A percentile compares a stretch with the other conserved stretches of the same genome.
Evolutionary conservation across 2,888 invertebrate species (phyloP).

Genomic region (Lepeophtheirus nordmannii): DNA sequence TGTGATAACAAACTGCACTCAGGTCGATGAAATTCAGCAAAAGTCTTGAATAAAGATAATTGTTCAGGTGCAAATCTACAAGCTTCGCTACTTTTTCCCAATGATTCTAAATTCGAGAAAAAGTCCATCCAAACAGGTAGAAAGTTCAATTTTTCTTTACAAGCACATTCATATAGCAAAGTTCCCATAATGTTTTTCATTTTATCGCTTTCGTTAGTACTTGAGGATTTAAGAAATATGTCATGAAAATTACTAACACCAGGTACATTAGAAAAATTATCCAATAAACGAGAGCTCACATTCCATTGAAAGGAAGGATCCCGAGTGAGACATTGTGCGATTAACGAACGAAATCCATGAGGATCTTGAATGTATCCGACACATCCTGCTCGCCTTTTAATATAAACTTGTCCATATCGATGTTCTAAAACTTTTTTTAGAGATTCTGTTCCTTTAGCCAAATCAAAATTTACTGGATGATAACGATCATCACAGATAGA

Average conservation of each 20-base stretch:
- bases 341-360: slow-evolving; percentile 55
- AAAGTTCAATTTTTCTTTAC: slow-evolving; percentile 58
- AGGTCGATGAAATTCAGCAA: background rate
- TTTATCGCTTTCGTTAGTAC: slow-evolving; percentile 25
- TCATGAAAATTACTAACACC: slow-evolving; percentile 16
- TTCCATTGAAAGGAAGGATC: slow-evolving; percentile 51
- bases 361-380: slow-evolving; percentile 74
- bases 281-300: slow-evolving; percentile 15
- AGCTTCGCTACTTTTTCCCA: background rate
- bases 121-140: slow-evolving; percentile 49
- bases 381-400: slow-evolving; percentile 77
- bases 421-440: slow-evolving; percentile 10
- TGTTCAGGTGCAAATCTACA: background rate
- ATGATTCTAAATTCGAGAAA: background rate
- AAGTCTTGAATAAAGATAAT: background rate
- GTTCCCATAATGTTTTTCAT: slow-evolving; percentile 43
- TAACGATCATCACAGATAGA: slow-evolving; percentile 6
- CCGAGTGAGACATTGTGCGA: slow-evolving; percentile 62
- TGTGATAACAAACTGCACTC: background rate
- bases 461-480: background rate
- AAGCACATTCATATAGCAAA: slow-evolving; percentile 61
- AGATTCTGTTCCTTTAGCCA: background rate
- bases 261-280: slow-evolving; percentile 22
- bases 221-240: slow-evolving; percentile 18
- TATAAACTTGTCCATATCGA: slow-evolving; percentile 41